Conservation (phyloP, 2,888 invertebrate genomes). For the Eupithecia subumbrata region DNA sequence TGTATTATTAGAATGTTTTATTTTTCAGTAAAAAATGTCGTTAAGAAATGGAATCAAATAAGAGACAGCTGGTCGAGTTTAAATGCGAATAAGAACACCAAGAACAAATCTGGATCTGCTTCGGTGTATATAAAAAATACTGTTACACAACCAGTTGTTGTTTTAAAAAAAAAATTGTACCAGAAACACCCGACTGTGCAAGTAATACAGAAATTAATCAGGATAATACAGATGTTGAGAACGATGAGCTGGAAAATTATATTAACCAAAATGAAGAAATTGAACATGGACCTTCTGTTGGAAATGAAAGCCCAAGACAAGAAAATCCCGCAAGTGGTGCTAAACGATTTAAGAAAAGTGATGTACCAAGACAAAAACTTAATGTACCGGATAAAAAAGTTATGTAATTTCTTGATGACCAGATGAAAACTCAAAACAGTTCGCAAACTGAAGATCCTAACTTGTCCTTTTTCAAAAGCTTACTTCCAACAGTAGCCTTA, state of each 20-base stretch:
- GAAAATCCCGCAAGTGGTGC: background rate
- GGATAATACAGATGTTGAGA: background rate
- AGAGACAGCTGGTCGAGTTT: background rate
- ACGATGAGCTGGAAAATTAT: background rate
- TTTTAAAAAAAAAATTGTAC: background rate
- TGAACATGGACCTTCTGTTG: background rate
- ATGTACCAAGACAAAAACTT: background rate
- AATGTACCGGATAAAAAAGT: background rate
- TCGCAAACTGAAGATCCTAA: background rate
- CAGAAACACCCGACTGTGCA: background rate
- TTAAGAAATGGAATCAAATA: background rate
- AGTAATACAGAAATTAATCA: background rate
- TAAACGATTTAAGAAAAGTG: background rate
- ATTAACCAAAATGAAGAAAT: background rate
- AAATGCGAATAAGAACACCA: background rate
- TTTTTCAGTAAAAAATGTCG: background rate
- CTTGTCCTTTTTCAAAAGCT: constrained; percentile 1
- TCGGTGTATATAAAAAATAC: background rate
- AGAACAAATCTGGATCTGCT: background rate
- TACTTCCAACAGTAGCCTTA: background rate
- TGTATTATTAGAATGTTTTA: background rate
- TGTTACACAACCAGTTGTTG: background rate
- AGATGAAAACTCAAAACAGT: background rate
- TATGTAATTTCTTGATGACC: background rate
- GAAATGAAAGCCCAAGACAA: background rate